Evolutionary conservation across 2,888 invertebrate species (phyloP), one percentile per base, ranked within the genome.

Genomic region (Seladonia tumulorum): DNA sequence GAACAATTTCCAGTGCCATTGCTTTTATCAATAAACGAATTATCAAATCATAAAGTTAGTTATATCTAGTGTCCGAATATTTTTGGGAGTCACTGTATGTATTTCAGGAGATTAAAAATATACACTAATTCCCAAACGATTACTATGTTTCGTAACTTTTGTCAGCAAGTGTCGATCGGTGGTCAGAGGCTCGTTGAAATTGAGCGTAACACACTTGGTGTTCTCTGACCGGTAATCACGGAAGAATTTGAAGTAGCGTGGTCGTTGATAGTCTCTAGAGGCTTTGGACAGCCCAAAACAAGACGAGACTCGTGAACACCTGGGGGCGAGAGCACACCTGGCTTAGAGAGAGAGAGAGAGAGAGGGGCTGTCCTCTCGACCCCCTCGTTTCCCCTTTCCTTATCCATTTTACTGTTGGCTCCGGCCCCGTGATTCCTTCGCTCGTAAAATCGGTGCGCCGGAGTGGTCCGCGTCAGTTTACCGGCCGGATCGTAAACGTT

Each of bases 381-480:
- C 18, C n/a, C n/a, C n/a, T n/a, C n/a, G 0, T 70, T 35, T n/a
- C n/a, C 35, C 16, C 10, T 49, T 47, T 73, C 22, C 53, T 39
- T 49, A 60, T 75, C 49, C 82, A 68, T 78, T 82, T 81, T 81
- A 71, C 78, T 73, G 29, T 66, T 66, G 29, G 29, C 72, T 74
- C 47, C 35, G 29, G 76, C n/a, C 63, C 39, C 80, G 29, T 70
- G 78, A 75, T 86, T 86, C 81, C 76, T 76, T 66, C 79, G 22
- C 60, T 86, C 88, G 86, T 88, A 87, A 89, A 89, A 85, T 85
- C 88, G 82, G 82, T 70, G 84, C 82, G 82, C 77, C 84, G 73
- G 82, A 89, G 79, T 88, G 87, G 87, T 84, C 86, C 82, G 76
- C 83, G 85, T 83, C 81, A 88, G 90, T 91, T 91, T 87, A 85